Conservation (phyloP, 2,888 invertebrate species). For the Pinctada fucata region DNA sequence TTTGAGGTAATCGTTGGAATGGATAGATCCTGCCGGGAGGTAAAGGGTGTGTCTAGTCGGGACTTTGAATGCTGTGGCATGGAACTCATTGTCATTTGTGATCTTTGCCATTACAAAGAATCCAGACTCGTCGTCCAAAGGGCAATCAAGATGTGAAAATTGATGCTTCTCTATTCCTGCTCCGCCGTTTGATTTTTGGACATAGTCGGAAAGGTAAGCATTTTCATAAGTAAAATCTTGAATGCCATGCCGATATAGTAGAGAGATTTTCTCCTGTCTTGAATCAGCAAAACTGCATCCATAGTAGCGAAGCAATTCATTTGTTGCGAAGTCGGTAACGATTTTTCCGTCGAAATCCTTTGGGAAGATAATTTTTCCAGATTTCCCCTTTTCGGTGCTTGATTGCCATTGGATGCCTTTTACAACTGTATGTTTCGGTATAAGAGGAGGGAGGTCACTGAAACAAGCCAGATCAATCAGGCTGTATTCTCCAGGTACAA, state of each 20-base stretch:
- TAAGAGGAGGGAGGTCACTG: conserved; percentile 44
- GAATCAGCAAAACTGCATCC: conserved; percentile 40
- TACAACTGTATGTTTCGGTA: conserved; percentile 43
- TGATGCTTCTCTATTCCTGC: conserved; percentile 51
- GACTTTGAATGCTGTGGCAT: conserved; percentile 29
- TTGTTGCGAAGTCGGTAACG: conserved; percentile 49
- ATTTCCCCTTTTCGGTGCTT: conserved; percentile 35
- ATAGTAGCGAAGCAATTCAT: conserved; percentile 18
- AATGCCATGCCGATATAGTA: conserved; percentile 50
- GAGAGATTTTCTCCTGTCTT: conserved; percentile 43
- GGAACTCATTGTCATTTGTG: conserved; percentile 39
- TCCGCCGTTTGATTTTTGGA: conserved; percentile 35
- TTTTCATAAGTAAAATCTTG: conserved; percentile 57
- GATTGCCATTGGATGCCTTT: conserved; percentile 44
- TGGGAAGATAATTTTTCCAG: conserved; percentile 47
- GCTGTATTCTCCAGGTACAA: conserved; percentile 46
- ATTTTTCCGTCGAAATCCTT: conserved; percentile 42
- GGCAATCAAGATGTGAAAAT: conserved; percentile 54
- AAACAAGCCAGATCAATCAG: conserved; percentile 48
- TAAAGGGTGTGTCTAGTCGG: conserved; percentile 45
- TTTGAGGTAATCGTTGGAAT: conserved; percentile 48
- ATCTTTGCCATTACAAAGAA: conserved; percentile 47
- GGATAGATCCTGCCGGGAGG: conserved; percentile 45
- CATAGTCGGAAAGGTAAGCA: conserved; percentile 49
- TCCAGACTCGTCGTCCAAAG: conserved; percentile 47